Conservation (phyloP, 2,113 vertebrate species). For the Cyanoliseus patagonus region DNA sequence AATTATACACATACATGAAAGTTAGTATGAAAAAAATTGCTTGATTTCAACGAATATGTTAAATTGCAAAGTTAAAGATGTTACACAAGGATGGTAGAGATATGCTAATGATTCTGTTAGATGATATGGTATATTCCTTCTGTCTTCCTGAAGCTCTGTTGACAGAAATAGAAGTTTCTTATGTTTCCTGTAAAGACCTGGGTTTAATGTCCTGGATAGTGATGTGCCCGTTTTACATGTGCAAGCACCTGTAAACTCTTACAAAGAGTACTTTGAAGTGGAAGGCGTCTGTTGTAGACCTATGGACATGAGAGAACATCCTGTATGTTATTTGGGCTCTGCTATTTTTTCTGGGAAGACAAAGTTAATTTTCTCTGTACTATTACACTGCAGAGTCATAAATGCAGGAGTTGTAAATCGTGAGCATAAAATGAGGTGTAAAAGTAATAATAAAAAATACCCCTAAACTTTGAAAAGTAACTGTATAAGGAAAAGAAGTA, state of each 20-base stretch:
- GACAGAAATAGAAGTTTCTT: neutral
- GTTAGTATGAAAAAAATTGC: neutral
- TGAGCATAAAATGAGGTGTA: neutral
- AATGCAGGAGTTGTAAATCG: neutral
- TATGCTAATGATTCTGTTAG: neutral
- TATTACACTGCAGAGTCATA: neutral
- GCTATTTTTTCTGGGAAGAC: neutral
- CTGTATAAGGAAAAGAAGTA: neutral
- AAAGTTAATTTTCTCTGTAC: neutral
- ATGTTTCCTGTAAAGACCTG: neutral
- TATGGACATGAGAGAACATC: neutral
- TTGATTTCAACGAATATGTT: neutral
- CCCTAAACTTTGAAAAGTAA: neutral
- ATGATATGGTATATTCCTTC: neutral
- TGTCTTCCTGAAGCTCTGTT: neutral
- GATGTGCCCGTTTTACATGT: accelerated
- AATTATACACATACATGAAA: neutral
- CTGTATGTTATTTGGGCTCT: neutral
- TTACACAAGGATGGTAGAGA: neutral
- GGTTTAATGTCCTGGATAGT: neutral
- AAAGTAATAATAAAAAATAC: neutral
- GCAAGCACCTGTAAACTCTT: neutral
- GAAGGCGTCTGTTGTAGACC: neutral
- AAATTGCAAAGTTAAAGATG: neutral
- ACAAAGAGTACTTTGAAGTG: neutral